A percentile compares a stretch with the other conserved stretches of the same genome.
These are phyloP conservation scores for Cnemophilus loriae DNA, from an alignment of 2,113 vertebrate genomes.

Conservation along the genomic window DNA sequence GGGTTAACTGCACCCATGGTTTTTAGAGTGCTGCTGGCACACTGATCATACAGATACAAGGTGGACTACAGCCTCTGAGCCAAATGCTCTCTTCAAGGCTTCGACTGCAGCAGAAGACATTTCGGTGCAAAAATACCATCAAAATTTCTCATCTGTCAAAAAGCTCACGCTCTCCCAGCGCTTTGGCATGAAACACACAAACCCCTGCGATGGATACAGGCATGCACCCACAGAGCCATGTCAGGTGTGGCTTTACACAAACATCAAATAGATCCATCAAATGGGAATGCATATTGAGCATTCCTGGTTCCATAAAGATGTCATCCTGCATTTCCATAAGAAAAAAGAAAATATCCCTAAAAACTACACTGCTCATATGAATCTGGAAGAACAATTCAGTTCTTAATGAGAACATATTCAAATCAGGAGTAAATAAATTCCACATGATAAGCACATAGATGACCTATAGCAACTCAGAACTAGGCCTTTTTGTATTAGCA, in stretches of 20 bases:
- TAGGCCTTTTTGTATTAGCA: background rate
- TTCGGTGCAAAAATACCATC: background rate
- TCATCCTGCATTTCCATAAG: background rate
- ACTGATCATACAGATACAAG: background rate
- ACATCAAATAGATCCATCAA: background rate
- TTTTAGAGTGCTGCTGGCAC: background rate
- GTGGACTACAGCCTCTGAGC: background rate
- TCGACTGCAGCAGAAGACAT: background rate
- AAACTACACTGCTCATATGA: background rate
- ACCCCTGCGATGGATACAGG: background rate
- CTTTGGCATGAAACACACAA: background rate
- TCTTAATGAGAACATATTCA: background rate
- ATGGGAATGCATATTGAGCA: background rate
- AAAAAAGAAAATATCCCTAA: background rate
- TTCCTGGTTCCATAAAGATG: background rate
- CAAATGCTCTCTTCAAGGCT: background rate
- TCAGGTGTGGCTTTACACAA: conserved; percentile 13
- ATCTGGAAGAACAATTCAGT: background rate
- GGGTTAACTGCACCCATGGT: background rate
- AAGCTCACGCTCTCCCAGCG: background rate
- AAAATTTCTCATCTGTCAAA: background rate
- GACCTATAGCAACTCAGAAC: background rate
- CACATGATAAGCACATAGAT: background rate
- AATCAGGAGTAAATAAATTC: background rate
- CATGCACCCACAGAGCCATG: background rate